Conservation (phyloP, 2,113 vertebrate species). For the Xiphophorus couchianus region DNA sequence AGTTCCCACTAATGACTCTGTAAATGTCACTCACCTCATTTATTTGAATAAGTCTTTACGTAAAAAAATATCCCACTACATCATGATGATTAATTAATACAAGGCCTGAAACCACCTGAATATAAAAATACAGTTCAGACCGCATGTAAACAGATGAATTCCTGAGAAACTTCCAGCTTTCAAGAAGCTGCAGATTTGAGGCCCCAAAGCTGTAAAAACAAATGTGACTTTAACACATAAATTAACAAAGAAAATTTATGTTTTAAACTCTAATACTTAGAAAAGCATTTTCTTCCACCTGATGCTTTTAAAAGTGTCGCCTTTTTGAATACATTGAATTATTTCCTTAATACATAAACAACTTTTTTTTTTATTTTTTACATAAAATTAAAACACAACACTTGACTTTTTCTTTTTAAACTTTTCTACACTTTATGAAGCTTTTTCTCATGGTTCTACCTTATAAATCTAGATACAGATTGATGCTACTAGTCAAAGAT, state of each 20-base stretch:
- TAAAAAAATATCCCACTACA: slow-evolving; percentile 31
- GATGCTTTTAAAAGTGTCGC: neutral
- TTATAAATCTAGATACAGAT: neutral
- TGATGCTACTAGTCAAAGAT: neutral
- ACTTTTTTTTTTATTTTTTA: too few relatives aligned
- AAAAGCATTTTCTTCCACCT: too few relatives aligned
- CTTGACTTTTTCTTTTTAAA: neutral
- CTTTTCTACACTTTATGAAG: neutral
- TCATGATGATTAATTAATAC: slow-evolving; percentile 47
- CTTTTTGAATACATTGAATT: too few relatives aligned
- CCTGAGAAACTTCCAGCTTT: slow-evolving; percentile 13
- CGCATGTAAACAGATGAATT: slow-evolving; percentile 3
- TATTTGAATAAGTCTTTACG: slow-evolving; percentile 33
- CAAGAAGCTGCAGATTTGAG: neutral
- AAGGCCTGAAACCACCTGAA: neutral
- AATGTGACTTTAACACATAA: neutral
- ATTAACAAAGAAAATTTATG: neutral
- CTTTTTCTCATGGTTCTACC: neutral
- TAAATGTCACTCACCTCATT: slow-evolving; percentile 66
- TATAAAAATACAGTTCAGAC: slow-evolving; percentile 3
- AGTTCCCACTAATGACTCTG: slow-evolving; percentile 49
- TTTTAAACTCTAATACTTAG: neutral
- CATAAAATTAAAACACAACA: neutral
- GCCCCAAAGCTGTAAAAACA: neutral
- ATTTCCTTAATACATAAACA: neutral